phyloP scores from a whole-genome alignment of 2,888 invertebrate species.

The Sericinus montela region DNA sequence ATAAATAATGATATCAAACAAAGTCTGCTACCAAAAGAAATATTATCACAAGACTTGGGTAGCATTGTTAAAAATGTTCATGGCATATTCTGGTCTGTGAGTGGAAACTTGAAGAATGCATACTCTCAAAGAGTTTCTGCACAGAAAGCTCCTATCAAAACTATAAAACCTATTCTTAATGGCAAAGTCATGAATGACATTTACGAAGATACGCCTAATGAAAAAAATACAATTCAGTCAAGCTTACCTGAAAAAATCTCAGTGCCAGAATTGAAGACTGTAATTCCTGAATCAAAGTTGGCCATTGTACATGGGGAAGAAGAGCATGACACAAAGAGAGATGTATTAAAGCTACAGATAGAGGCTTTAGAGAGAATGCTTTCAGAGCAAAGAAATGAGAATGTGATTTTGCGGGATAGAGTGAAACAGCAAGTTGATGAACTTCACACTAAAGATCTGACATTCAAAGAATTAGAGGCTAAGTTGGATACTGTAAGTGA shows the following conservation, averaged over 20 bases:
- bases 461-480: slow-evolving; percentile 65
- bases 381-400: slow-evolving; percentile 61
- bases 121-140: slow-evolving; percentile 49
- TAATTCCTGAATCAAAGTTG: neutral
- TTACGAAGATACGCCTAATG: slow-evolving; percentile 46
- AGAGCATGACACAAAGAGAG: slow-evolving; percentile 36
- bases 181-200: slow-evolving; percentile 67
- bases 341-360: slow-evolving; percentile 50
- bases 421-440: slow-evolving; percentile 61
- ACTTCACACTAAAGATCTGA: slow-evolving; percentile 54
- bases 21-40: slow-evolving; percentile 56
- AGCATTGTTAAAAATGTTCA: slow-evolving; percentile 73
- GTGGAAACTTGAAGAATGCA: slow-evolving; percentile 67
- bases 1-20: slow-evolving; percentile 38
- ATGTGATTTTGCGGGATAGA: slow-evolving; percentile 45
- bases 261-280: slow-evolving; percentile 12
- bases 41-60: slow-evolving; percentile 62
- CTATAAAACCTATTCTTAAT: slow-evolving; percentile 45
- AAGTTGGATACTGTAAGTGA: slow-evolving; percentile 67
- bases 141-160: slow-evolving; percentile 43
- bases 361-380: slow-evolving; percentile 58
- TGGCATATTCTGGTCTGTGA: slow-evolving; percentile 69
- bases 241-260: slow-evolving; percentile 2
- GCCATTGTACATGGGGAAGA: slow-evolving; percentile 8
- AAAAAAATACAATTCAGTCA: neutral